These are phyloP conservation scores for Gallinago jamesoni DNA, from an alignment of 2,113 vertebrate species.

Conservation along the genomic window DNA sequence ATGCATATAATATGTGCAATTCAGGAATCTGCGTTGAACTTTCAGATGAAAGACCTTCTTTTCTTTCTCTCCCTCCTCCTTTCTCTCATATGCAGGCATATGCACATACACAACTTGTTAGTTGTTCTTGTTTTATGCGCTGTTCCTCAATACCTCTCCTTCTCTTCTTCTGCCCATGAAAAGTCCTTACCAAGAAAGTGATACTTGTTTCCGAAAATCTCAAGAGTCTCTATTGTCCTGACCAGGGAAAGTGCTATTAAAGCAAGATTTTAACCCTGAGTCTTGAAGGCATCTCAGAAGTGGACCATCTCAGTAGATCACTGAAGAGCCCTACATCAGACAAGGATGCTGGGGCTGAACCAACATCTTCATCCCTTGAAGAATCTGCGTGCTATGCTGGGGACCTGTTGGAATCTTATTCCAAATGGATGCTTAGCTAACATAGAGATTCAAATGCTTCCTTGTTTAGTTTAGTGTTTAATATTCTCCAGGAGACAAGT, in stretches of 20 bases:
- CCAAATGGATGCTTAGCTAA: not conserved
- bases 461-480: not conserved
- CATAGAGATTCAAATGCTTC: not conserved
- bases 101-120: not conserved
- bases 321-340: not conserved
- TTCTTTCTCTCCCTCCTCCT: not conserved
- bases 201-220: not conserved
- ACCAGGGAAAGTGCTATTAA: not conserved
- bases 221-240: not conserved
- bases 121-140: not conserved
- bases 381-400: not conserved
- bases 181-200: not conserved
- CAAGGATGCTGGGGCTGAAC: not conserved
- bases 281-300: not conserved
- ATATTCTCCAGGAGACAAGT: not conserved
- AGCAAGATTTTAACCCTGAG: not conserved
- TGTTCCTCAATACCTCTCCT: not conserved
- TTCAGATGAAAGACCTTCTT: not conserved
- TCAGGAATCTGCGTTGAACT: not conserved
- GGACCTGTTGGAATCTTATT: not conserved
- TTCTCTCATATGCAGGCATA: not conserved
- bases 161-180: not conserved
- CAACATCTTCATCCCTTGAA: not conserved
- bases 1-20: constrained; percentile 1
- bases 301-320: not conserved